phyloP scores from a whole-genome alignment of 2,797 vertebrate species.

The Eleutherodactylus coqui region DNA sequence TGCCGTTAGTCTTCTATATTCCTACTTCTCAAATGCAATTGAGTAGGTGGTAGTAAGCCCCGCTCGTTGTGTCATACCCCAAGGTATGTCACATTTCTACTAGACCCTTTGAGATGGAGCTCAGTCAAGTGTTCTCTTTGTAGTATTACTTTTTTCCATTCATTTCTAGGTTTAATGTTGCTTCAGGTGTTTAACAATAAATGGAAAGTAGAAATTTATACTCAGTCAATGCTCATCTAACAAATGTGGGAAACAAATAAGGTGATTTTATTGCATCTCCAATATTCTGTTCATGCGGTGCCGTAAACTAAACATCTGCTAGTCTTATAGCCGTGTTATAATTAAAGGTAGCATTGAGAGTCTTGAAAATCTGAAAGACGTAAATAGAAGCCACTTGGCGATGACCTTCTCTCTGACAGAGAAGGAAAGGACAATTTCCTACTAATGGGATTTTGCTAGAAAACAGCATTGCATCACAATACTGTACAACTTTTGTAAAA shows the following conservation, averaged over 20 bases:
- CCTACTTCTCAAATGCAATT: too few relatives aligned
- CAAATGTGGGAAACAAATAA: background rate
- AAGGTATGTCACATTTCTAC: background rate
- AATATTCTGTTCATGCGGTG: background rate
- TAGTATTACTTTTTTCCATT: conserved; percentile 1
- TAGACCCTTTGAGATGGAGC: background rate
- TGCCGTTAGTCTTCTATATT: too few relatives aligned
- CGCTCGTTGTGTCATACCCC: too few relatives aligned
- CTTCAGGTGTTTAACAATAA: conserved; percentile 5
- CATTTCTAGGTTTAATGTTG: background rate
- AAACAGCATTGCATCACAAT: background rate
- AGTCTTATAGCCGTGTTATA: conserved; percentile 20
- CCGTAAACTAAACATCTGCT: background rate
- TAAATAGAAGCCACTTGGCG: background rate
- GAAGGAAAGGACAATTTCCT: background rate
- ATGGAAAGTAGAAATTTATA: background rate
- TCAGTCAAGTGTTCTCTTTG: background rate
- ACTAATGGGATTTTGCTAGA: conserved; percentile 4
- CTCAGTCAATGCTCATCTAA: background rate
- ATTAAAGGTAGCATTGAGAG: conserved; percentile 24
- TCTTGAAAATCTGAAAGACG: background rate
- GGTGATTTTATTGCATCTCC: background rate
- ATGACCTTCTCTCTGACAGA: conserved; percentile 21
- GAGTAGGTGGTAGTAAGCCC: too few relatives aligned
- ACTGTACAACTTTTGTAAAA: conserved; percentile 6